phyloP scores from a whole-genome alignment of 1,140 invertebrate species.

The Octopus sinensis region DNA sequence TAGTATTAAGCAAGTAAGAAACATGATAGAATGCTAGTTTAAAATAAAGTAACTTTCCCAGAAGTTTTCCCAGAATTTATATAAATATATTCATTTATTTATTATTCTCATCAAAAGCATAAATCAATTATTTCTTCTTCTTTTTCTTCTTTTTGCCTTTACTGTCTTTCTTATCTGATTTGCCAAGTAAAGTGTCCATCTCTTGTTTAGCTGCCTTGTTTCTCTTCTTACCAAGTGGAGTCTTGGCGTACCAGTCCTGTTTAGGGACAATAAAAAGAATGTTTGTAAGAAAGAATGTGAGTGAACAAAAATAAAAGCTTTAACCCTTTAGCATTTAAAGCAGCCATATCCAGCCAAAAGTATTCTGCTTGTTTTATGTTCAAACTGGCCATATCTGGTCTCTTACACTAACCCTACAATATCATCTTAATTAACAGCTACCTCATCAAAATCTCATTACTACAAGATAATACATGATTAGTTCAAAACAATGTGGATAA shows the following conservation, averaged over 20 bases:
- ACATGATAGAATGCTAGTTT: no score
- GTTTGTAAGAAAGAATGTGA: background rate
- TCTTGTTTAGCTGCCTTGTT: conserved; percentile 53
- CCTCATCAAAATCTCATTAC: background rate
- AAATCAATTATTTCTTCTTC: conserved; percentile 34
- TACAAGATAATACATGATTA: background rate
- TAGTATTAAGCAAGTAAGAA: no score
- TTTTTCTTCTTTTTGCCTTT: conserved; percentile 40
- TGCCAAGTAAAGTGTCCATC: conserved; percentile 50
- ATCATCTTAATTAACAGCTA: background rate
- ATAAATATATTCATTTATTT: no score
- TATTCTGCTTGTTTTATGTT: background rate
- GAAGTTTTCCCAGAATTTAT: no score
- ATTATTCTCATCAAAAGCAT: background rate
- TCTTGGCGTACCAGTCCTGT: conserved; percentile 57
- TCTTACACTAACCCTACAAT: background rate
- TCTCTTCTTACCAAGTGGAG: conserved; percentile 57
- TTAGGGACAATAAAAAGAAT: background rate
- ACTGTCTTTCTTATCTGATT: conserved; percentile 37
- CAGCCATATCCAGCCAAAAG: background rate
- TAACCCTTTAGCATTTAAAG: background rate
- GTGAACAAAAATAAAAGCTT: background rate
- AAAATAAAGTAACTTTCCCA: no score
- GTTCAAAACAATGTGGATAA: no score
- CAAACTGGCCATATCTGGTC: background rate